These are phyloP conservation scores for Toxotes jaculatrix DNA, from an alignment of 2,113 vertebrate genomes.

Conservation along the genomic window DNA sequence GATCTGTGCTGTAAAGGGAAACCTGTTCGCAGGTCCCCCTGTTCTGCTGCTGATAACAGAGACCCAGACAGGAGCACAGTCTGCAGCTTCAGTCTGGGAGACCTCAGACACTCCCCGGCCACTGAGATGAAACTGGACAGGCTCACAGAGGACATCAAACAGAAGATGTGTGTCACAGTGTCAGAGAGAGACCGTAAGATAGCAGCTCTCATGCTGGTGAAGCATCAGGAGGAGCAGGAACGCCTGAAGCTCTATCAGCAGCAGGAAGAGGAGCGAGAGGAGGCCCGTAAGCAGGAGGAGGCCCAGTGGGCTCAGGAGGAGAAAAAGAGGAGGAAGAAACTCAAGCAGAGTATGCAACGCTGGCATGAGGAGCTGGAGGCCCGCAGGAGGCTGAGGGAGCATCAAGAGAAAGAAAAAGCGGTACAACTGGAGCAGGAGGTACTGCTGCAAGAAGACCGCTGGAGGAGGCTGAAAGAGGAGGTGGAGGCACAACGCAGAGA, in stretches of 20 bases:
- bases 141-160: slow-evolving; percentile 68
- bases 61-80: slow-evolving; percentile 58
- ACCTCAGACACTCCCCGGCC: slow-evolving; percentile 68
- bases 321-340: slow-evolving; percentile 60
- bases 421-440: slow-evolving; percentile 52
- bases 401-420: slow-evolving; percentile 54
- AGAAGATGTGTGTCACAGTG: slow-evolving; percentile 75
- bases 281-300: slow-evolving; percentile 75
- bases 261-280: slow-evolving; percentile 79
- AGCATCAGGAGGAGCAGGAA: slow-evolving; percentile 81
- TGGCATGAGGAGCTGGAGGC: slow-evolving; percentile 79
- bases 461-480: slow-evolving; percentile 69
- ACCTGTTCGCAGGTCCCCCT: slow-evolving; percentile 41
- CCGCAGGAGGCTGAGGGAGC: slow-evolving; percentile 68
- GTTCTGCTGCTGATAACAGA: slow-evolving; percentile 26
- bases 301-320: slow-evolving; percentile 69
- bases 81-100: slow-evolving; percentile 73
- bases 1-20: slow-evolving; percentile 59
- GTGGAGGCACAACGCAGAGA: slow-evolving; percentile 61
- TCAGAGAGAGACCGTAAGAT: slow-evolving; percentile 87
- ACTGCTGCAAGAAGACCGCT: slow-evolving; percentile 58
- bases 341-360: slow-evolving; percentile 59
- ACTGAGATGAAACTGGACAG: slow-evolving; percentile 60
- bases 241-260: slow-evolving; percentile 71
- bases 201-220: slow-evolving; percentile 86